Conservation (phyloP, 2,797 vertebrate genomes). For the Gobio occitaniae region DNA sequence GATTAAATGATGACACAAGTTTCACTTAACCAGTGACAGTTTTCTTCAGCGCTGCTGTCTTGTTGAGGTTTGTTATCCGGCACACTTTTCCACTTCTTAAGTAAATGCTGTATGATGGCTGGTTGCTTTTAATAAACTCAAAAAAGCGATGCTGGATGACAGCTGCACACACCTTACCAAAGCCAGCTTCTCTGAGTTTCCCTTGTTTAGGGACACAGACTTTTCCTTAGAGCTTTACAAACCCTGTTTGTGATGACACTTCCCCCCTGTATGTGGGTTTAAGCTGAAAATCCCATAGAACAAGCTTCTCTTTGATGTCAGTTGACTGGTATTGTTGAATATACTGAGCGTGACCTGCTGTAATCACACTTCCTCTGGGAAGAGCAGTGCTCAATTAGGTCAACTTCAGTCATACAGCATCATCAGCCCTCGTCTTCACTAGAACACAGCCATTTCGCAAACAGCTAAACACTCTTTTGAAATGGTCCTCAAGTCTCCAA, state of each 20-base stretch:
- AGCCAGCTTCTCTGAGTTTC: conserved; percentile 57
- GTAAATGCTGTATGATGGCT: conserved; percentile 41
- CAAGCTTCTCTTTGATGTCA: conserved; percentile 77
- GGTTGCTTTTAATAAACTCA: conserved; percentile 42
- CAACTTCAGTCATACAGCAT: conserved; percentile 54
- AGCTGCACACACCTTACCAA: conserved; percentile 24
- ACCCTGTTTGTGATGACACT: conserved; percentile 68
- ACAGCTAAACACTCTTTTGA: not conserved
- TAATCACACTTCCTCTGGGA: conserved; percentile 68
- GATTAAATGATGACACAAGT: conserved; percentile 15
- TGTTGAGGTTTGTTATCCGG: conserved; percentile 25
- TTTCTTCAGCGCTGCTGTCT: not conserved
- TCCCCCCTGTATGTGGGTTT: conserved; percentile 71
- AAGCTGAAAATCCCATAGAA: conserved; percentile 78
- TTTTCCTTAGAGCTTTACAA: conserved; percentile 16
- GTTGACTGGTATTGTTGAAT: conserved; percentile 74
- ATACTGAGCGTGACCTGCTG: conserved; percentile 77
- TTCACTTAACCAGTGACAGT: not conserved
- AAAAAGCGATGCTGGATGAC: conserved; percentile 37
- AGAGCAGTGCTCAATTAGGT: conserved; percentile 66
- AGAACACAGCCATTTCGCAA: conserved; percentile 14
- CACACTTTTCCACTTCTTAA: conserved; percentile 19
- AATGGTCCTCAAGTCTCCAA: not conserved
- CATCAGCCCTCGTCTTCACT: not conserved
- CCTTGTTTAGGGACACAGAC: conserved; percentile 66